Evolutionary conservation across 2,113 vertebrate species (phyloP), one percentile per base, ranked within the genome.

Genomic region (Haemorhous mexicanus): DNA sequence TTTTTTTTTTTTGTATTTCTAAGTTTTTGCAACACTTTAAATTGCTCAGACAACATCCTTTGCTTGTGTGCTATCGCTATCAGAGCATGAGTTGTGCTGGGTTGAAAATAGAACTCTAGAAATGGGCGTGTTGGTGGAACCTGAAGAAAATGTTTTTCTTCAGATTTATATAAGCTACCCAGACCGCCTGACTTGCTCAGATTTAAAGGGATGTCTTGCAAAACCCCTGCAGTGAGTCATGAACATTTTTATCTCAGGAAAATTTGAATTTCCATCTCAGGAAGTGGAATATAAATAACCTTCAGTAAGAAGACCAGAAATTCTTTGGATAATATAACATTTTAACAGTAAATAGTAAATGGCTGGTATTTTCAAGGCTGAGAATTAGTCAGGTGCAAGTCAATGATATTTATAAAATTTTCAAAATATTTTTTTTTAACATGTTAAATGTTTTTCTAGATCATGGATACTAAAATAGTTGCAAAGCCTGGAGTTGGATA

Each of bases 211-310:
- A 78, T 89, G 64, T 89, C 74, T 87, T 78, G 32, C 82, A 94
- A 87, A 88, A 37, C 67, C 78, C 44, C 66, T 73, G 30, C 70
- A 73, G 47, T 90, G 94, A 96, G 87, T 93, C 87, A 93, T 18
- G 74, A 69, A 37, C 59, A 58, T 63, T 91, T 84, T 87, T 92
- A 41, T 91, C 58, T 91, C 27, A 50, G 84, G 70, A 91, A 94
- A 79, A 67, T 75, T 76, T 53, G 74, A 68, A 82, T 94, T 91
- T 91, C 73, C 70, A 41, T 94, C 91, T 95, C 84, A 80, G 91
- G 87, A 94, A 96, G 74, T n/a, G 3, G 43, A 79, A 32, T 94
- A 89, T 79, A 94, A 95, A 93, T 86, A 94, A 91, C 41, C 14
- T 30, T 68, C 33, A 68, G 8, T 82, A 64, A 91, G 56, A 32